Base-by-base conservation (phyloP, 2,797 vertebrate genomes). In the Anomalospiza imberbis region DNA sequence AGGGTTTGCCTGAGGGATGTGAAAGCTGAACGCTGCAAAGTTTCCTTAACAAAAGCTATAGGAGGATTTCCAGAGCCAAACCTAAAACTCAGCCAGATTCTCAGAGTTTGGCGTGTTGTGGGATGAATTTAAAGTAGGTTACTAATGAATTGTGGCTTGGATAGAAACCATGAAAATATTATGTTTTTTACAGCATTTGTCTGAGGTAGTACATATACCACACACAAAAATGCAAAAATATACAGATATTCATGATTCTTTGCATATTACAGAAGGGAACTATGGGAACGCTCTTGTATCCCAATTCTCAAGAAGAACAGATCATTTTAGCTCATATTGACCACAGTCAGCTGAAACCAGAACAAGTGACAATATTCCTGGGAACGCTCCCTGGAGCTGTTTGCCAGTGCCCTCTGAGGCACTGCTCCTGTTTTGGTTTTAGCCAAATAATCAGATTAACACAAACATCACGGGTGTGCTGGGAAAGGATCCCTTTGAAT, bases 141-240 rank as follows among this genome's bases (percentile, higher is more conserved):
- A 38, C 53, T 76, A 40, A 95, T 67, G 77, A 88, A 61, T 2
- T 44, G 85, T 78, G 85, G 80, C 79, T 88, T 94, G 89, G 79
- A 73, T 61, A 71, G 83, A 91, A 91, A 91, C 63, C 79, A 71
- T 61, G 89, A 54, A 82, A 95, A 83, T 63, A 21, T 65, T 21
- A 42, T 0, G 0, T 70, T 93, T 84, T 84, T 86, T 94, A 88
- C 81, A 96, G 94, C 87, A 93, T 83, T 97, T 95, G 89, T 97
- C 92, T 97, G 97, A 97, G 96, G 96, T 97, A 97, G 95, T 94
- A 96, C 93, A 96, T 95, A 97, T 84, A 95, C 84, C 95, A 94
- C 94, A 95, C 91, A 96, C 90, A 84, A 91, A 93, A 92, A 89
- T 81, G 80, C 91, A 96, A 91, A 95, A 94, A 89, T 91, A 94